A percentile compares a stretch with the other conserved stretches of the same genome.
Conservation (phyloP, 2,888 invertebrate species). For the Euproctis similis region DNA sequence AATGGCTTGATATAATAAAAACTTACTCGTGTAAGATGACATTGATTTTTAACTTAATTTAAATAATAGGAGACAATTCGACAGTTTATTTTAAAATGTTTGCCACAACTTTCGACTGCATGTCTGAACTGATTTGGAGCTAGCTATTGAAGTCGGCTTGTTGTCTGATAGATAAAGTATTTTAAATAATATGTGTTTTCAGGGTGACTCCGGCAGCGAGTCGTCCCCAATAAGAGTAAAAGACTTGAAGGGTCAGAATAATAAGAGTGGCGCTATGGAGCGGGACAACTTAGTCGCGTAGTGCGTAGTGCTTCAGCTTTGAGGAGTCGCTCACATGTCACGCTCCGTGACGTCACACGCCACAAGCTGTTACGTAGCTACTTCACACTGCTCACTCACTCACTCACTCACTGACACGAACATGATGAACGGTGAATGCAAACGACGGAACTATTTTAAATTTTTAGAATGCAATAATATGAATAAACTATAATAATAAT, state of each 20-base stretch:
- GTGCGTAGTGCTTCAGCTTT: conserved; percentile 25
- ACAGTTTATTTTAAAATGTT: too few species aligned
- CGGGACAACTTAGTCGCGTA: conserved; percentile 60
- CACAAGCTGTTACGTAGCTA: conserved; percentile 16
- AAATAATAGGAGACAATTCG: too few species aligned
- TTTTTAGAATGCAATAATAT: conserved; percentile 66
- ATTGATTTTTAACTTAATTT: too few species aligned
- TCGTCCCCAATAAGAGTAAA: conserved; percentile 77
- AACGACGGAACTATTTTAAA: conserved; percentile 27
- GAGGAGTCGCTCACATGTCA: conserved; percentile 3
- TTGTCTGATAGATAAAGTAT: too few species aligned
- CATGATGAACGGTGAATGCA: too few species aligned
- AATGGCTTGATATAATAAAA: too few species aligned
- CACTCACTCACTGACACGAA: conserved; percentile 21
- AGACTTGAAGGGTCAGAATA: conserved; percentile 68
- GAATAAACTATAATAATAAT: conserved; percentile 42
- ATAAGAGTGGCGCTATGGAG: conserved; percentile 51
- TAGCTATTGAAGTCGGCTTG: too few species aligned
- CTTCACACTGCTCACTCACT: conserved; percentile 16
- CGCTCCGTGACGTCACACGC: conserved; percentile 11
- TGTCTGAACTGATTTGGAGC: too few species aligned
- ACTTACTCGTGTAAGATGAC: too few species aligned
- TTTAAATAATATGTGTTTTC: conserved; percentile 25
- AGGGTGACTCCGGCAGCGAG: conserved; percentile 81
- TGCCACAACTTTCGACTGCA: too few species aligned